Evolutionary conservation across 1,140 invertebrate species (phyloP).

Genomic region (Nebria ingens): DNA sequence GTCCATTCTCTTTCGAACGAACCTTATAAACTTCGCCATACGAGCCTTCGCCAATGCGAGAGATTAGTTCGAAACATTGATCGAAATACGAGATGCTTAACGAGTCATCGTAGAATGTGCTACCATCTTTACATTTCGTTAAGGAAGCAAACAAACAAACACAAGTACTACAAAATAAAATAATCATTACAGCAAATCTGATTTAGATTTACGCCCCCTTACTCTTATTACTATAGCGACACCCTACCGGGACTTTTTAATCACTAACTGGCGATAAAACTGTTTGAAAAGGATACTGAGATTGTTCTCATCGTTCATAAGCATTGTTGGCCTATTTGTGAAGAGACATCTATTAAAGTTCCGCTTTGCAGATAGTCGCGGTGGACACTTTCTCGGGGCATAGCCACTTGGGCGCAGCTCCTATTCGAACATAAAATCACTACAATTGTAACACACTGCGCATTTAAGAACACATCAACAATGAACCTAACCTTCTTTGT

Average conservation of each 20-base stretch:
- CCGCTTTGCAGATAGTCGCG: neutral
- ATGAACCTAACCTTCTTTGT: neutral
- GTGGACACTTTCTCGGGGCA: neutral
- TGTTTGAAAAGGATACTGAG: neutral
- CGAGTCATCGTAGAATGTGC: slow-evolving; percentile 25
- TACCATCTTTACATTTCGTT: slow-evolving; percentile 11
- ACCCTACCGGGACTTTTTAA: no score
- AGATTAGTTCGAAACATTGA: slow-evolving; percentile 52
- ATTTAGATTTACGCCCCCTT: no score
- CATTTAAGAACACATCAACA: neutral
- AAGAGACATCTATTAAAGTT: neutral
- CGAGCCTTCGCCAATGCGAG: slow-evolving; percentile 57
- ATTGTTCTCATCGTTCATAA: neutral
- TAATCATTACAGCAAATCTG: no score
- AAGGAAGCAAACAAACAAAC: slow-evolving; percentile 10
- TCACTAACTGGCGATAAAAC: no score
- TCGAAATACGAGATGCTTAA: slow-evolving; percentile 41
- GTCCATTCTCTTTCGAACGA: slow-evolving; percentile 50
- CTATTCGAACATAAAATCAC: neutral
- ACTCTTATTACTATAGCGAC: neutral
- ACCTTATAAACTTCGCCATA: slow-evolving; percentile 67
- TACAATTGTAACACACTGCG: neutral
- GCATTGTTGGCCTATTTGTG: neutral
- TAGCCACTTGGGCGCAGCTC: neutral
- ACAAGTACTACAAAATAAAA: neutral